phyloP scores from a whole-genome alignment of 64 coral and sea anemone genomes.

The Actinia tenebrosa region DNA sequence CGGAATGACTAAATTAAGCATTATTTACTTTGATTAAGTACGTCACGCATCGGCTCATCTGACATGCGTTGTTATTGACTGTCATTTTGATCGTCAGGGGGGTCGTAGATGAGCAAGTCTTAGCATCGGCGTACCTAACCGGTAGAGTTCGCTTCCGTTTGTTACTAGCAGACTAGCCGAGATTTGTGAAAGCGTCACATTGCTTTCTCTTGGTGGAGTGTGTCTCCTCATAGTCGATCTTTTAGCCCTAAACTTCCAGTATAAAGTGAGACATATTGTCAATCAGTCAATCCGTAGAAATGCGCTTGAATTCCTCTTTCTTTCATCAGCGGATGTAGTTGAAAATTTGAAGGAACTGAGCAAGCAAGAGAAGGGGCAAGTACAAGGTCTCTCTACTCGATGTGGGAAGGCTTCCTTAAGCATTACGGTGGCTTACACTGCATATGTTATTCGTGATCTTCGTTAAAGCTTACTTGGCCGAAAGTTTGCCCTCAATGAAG shows the following conservation, averaged over 20 bases:
- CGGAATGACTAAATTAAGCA: conserved; percentile 11
- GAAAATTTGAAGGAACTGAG: background rate
- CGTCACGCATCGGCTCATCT: conserved; percentile 17
- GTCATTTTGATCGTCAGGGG: conserved; percentile 11
- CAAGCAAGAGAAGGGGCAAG: background rate
- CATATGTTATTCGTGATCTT: conserved; percentile 25
- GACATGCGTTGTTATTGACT: conserved; percentile 28
- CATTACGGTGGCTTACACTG: conserved; percentile 15
- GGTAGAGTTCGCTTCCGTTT: conserved; percentile 2
- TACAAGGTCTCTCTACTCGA: background rate
- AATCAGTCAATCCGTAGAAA: conserved; percentile 12
- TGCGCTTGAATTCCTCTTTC: conserved; percentile 16
- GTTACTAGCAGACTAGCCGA: background rate
- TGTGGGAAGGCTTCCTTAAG: conserved; percentile 12
- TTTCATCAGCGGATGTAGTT: conserved; percentile 20
- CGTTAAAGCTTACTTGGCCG: conserved; percentile 20
- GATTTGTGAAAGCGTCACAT: conserved; percentile 14
- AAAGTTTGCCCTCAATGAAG: conserved; percentile 30
- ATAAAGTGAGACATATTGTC: background rate
- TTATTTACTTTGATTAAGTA: conserved; percentile 29
- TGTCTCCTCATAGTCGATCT: background rate
- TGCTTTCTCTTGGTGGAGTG: conserved; percentile 2
- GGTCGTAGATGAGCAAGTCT: background rate
- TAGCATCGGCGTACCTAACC: background rate
- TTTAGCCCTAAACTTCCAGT: background rate